Evolutionary conservation across 64 coral and sea anemone species (phyloP), one percentile per base, ranked within the genome.

Genomic region (Acropora tenuis): DNA sequence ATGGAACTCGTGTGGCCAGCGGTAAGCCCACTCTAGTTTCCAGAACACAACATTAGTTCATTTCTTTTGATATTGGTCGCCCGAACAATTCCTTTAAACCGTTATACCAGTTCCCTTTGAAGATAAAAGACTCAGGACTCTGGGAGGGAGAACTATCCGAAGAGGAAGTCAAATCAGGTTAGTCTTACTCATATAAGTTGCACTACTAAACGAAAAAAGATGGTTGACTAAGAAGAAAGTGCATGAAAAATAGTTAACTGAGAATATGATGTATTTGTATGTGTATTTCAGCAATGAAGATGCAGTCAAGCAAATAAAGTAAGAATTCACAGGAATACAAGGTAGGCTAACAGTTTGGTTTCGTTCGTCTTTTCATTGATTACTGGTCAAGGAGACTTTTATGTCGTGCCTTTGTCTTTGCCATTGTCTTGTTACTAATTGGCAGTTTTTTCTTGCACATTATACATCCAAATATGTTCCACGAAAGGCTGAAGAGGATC

Each of bases 21-120:
- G 69, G 78, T 43, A 78, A 77, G 10, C 92, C 92, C 8, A 53
- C 83, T 42, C 30, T 83, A 8, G 92, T 94, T 49, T 89, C 92
- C 77, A 89, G 92, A 65, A 79, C 92, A 17, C 73, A 69, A n/a
- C 87, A 94, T 53, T 69, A 43, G 41, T 94, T 94, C 19, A 94
- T 87, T 52, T 75, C 88, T 67, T 81, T 94, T 85, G 71, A 84
- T 78, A 74, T 94, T 11, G 92, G 92, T 16, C 92, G 87, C 17
- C 92, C 92, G n/a, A 94, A 94, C 48, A 94, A 94, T 53, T 94
- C 92, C 7, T 53, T 69, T 18, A 89, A 85, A 53, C 87, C 87
- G 1, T 52, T 89, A 17, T 94, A 94, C 73, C 78, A 75, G 20
- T 68, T 89, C 16, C 87, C 87, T 77, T 66, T 94, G 47, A 67